Evolutionary conservation across 2,113 vertebrate species (phyloP), one percentile per base, ranked within the genome.

Genomic region (Turdus rufiventris): DNA sequence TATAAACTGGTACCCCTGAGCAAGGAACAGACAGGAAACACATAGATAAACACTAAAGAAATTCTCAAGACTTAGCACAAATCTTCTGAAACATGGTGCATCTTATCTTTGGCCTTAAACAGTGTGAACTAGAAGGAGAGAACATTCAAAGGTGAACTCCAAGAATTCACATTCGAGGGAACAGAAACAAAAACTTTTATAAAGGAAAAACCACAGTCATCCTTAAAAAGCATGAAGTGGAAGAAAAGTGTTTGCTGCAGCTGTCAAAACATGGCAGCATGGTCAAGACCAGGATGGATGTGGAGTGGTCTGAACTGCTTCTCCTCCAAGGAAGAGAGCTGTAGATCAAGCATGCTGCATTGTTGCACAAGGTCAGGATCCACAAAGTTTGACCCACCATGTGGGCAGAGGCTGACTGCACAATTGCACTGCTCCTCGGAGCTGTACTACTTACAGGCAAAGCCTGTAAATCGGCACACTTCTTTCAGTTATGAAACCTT

Each of bases 81-180:
- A 81, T 90, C 68, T 88, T 85, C 38, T 80, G 82, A 73, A 88
- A 88, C 5, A 9, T 20, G 54, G 36, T 56, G 43, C 63, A 72
- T 68, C 38, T 67, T 57, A 79, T 95, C 94, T 96, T 97, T 96
- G 91, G 88, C 75, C 36, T 93, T 70, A 77, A 76, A 63, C 16
- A 74, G 48, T 23, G 23, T 71, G 56, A 96, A 85, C 50, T 19
- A 91, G 56, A 65, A 80, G 29, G 18, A 89, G 18, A 85, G 50
- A 90, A 93, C 67, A 93, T 74, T 92, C 62, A 77, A 85, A 90
- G 47, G 51, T 1, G 5, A 95, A 83, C 17, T 61, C 83, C 15
- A 76, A 28, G 56, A 93, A 85, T 88, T 95, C 82, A 93, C 76
- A 80, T 84, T 92, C 20, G 85, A 88, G 65, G 60, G 71, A 72